Conservation (phyloP, 2,888 invertebrate species). For the Agrotis exclamationis region DNA sequence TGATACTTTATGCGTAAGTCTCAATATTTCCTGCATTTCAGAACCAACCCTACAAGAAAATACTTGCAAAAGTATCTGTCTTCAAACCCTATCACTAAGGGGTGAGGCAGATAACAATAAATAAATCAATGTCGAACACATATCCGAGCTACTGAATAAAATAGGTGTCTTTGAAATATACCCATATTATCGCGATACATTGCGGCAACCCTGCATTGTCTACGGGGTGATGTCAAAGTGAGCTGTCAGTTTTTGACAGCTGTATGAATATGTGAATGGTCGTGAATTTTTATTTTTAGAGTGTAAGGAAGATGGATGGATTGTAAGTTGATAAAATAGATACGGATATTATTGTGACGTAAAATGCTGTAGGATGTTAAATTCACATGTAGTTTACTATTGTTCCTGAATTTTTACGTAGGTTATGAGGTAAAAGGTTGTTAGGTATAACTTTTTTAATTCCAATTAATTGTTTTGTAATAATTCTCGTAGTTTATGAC, state of each 20-base stretch:
- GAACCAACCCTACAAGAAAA: slow-evolving; percentile 27
- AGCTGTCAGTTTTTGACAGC: slow-evolving; percentile 61
- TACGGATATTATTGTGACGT: background rate
- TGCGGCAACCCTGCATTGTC: slow-evolving; percentile 69
- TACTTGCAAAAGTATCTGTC: slow-evolving; percentile 50
- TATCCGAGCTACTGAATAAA: slow-evolving; percentile 80
- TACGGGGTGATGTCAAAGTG: slow-evolving; percentile 69
- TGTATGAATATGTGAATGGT: slow-evolving; percentile 48
- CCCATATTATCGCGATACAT: slow-evolving; percentile 80
- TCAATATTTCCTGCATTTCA: slow-evolving; percentile 9
- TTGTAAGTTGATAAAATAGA: background rate
- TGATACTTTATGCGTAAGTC: background rate
- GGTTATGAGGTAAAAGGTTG: background rate
- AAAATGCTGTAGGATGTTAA: background rate
- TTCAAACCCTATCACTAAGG: slow-evolving; percentile 66
- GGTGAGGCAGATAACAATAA: slow-evolving; percentile 74
- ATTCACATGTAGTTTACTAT: background rate
- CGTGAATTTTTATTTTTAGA: slow-evolving; percentile 38
- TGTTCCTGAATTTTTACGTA: background rate
- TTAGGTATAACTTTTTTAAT: background rate
- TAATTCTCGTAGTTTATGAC: too few species aligned
- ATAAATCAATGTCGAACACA: slow-evolving; percentile 83
- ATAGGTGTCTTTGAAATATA: slow-evolving; percentile 87
- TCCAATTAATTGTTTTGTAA: too few species aligned
- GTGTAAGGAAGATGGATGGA: slow-evolving; percentile 24